Evolutionary conservation across 2,113 vertebrate genomes (phyloP).

Genomic region (Apteryx owenii): DNA sequence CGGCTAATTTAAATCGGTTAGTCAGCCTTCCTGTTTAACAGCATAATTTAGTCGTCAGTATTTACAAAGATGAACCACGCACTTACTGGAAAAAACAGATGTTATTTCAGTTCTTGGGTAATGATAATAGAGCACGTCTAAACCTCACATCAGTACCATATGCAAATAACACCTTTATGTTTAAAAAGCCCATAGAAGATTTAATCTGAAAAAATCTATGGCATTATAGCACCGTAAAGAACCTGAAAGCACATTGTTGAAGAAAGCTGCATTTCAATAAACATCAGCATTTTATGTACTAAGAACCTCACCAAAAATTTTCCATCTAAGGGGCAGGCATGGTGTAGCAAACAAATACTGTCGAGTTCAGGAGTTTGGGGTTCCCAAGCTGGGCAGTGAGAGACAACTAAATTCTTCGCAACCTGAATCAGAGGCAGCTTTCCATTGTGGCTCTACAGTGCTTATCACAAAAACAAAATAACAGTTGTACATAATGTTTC

Average conservation of each 20-base stretch:
- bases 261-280: not conserved
- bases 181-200: not conserved
- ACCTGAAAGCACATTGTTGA: not conserved
- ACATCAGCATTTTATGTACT: not conserved
- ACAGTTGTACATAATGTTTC: not conserved
- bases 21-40: not conserved
- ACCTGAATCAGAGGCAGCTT: not conserved
- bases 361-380: not conserved
- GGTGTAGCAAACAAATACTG: not conserved
- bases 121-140: not conserved
- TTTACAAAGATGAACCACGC: not conserved
- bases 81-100: not conserved
- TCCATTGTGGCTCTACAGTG: not conserved
- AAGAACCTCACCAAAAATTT: not conserved
- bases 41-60: not conserved
- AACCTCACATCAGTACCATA: not conserved
- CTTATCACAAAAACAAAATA: not conserved
- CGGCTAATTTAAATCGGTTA: not conserved
- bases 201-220: not conserved
- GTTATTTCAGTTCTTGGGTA: not conserved
- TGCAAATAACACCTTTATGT: not conserved
- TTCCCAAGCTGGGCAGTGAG: not conserved
- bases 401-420: not conserved
- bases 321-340: not conserved
- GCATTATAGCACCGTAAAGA: not conserved